phyloP scores from a whole-genome alignment of 2,797 vertebrate species.

The Sciurus carolinensis region DNA sequence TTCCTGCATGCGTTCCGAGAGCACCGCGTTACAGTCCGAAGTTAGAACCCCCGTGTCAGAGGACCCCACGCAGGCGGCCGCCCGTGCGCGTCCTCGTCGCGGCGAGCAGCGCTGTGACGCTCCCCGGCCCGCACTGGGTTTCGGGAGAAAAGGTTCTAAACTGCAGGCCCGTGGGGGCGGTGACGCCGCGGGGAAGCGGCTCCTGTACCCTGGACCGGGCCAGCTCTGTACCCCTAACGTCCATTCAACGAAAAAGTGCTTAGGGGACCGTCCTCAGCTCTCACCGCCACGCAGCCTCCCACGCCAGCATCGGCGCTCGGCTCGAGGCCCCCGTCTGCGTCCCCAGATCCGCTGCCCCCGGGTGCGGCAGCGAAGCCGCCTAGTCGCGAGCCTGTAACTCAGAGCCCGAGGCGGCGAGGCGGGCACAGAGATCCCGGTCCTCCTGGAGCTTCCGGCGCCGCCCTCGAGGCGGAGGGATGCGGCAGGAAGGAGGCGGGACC shows the following conservation, averaged over 20 bases:
- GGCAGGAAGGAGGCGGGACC: no score
- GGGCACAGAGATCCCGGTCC: no score
- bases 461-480: background rate
- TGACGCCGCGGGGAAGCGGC: background rate
- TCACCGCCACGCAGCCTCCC: background rate
- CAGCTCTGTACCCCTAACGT: background rate
- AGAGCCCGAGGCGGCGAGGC: no score
- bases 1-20: background rate
- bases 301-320: no score
- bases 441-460: background rate
- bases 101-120: background rate
- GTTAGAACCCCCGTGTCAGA: background rate
- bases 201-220: accelerated
- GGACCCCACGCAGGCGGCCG: no score
- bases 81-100: background rate
- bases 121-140: background rate
- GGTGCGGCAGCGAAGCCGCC: no score
- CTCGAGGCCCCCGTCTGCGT: no score
- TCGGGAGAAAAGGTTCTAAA: no score
- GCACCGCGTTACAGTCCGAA: background rate
- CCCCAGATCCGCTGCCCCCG: no score
- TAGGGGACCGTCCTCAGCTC: background rate
- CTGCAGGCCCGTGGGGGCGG: background rate
- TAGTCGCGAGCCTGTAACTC: no score
- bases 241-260: background rate